Evolutionary conservation across 2,888 invertebrate species (phyloP).

Genomic region (Exephanes ischioxanthus): DNA sequence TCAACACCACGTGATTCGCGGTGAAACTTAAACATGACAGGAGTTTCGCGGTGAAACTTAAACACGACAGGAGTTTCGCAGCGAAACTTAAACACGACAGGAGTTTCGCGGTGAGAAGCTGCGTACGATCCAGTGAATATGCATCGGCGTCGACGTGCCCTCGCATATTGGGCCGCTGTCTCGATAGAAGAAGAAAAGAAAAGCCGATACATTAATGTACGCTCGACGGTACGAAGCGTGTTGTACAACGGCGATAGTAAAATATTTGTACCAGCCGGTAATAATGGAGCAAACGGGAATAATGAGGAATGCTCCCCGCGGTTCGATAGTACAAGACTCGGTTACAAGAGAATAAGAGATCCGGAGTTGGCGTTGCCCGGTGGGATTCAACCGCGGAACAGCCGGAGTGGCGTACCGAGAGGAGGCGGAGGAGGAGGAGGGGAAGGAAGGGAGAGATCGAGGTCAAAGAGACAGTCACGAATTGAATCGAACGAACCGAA

Average conservation of each 20-base stretch:
- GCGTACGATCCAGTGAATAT: constrained; percentile 61
- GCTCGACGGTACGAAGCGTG: too few species aligned
- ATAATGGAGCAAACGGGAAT: constrained; percentile 54
- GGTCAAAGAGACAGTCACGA: constrained; percentile 70
- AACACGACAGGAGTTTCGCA: too few species aligned
- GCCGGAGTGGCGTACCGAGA: constrained; percentile 50
- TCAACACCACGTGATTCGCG: constrained; percentile 27
- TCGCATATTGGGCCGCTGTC: constrained; percentile 28
- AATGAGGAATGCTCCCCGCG: constrained; percentile 50
- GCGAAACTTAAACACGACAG: constrained; percentile 48
- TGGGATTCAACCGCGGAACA: constrained; percentile 58
- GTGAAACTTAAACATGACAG: too few species aligned
- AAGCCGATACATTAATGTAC: constrained; percentile 29
- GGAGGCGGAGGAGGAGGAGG: constrained; percentile 11
- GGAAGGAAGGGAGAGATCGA: constrained; percentile 53
- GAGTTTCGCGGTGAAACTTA: too few species aligned
- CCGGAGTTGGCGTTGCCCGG: constrained; percentile 43
- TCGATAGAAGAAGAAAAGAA: not conserved
- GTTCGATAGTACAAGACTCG: constrained; percentile 40
- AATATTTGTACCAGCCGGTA: constrained; percentile 51
- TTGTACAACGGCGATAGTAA: constrained; percentile 48
- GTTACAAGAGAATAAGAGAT: constrained; percentile 57
- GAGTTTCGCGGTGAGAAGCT: constrained; percentile 66
- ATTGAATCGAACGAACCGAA: constrained; percentile 66
- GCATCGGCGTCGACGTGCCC: constrained; percentile 17